Evolutionary conservation across 1,140 invertebrate species (phyloP), one percentile per base, ranked within the genome.

Genomic region (Galleria mellonella): DNA sequence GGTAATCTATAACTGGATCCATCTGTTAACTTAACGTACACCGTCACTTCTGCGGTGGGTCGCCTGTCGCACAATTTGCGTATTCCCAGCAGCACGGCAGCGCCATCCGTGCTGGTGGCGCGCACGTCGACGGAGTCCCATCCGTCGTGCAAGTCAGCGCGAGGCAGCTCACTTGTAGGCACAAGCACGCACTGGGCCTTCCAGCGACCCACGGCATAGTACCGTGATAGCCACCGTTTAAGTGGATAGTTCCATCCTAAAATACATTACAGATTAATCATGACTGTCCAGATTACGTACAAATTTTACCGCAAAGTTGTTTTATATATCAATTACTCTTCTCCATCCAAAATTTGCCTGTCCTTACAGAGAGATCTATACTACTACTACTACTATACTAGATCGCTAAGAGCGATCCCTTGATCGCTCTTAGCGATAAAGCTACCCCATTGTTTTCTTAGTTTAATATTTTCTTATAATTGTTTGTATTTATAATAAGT

Each of bases 21-120:
- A 65, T 89, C 82, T 9, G 66, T 41, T 39, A 89, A 59, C 29
- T 72, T 82, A 7, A 90, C 54, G 35, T 76, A 64, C 0, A 90
- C 44, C 2, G 69, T 67, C 1, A 88, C 57, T 63, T 89, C 86
- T 1, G 79, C 75, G 0, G 75, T 41, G 8, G 68, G 50, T 36
- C 69, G 70, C 11, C 42, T 37, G 28, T 61, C 49, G 46, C 63
- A 72, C 44, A 69, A 59, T 31, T 72, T 82, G 7, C 72, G 63
- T 11, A 89, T 74, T 7, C 66, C 72, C n/a, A 89, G 38, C 11
- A 82, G 45, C 1, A 89, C 4, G 1, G 74, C 69, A 15, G 73
- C 63, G 0, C 86, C 86, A 9, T 85, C 77, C 0, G 78, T 57
- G 10, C 83, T 81, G 0, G 76, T 57, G 1, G 83, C 82, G 36